phyloP scores from a whole-genome alignment of 2,797 vertebrate genomes.

The Gorsachius magnificus region DNA sequence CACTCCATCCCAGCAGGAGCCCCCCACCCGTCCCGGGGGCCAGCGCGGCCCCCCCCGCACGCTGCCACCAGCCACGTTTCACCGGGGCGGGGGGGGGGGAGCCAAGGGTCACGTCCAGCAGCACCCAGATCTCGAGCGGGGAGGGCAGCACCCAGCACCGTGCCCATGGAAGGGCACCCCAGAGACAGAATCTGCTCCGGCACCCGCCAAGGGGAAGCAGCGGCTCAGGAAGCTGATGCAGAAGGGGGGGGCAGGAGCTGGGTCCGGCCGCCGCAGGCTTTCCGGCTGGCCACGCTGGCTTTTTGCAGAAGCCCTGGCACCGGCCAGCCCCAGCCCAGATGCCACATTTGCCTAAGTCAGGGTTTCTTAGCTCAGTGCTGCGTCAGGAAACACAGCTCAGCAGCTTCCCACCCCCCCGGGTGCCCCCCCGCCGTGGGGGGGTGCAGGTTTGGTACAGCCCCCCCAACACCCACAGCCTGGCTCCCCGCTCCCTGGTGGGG shows the following conservation, averaged over 20 bases:
- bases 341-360: background rate
- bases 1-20: background rate
- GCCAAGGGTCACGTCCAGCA: background rate
- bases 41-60: too few relatives aligned
- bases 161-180: rapidly evolving
- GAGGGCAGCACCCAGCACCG: rapidly evolving
- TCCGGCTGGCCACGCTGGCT: background rate
- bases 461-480: rapidly evolving
- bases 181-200: rapidly evolving
- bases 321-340: background rate
- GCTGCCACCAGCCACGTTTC: too few relatives aligned
- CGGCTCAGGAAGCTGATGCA: background rate
- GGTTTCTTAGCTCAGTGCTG: background rate
- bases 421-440: rapidly evolving
- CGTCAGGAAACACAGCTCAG: background rate
- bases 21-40: too few relatives aligned
- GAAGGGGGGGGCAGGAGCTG: background rate
- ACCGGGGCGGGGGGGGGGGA: too few relatives aligned
- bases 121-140: background rate
- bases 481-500: rapidly evolving
- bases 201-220: background rate
- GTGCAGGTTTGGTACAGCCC: background rate
- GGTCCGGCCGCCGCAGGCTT: background rate
- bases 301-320: background rate
- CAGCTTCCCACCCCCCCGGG: background rate